These are phyloP conservation scores for Lepidurus arcticus DNA, from an alignment of 1,140 invertebrate species.

Conservation along the genomic window DNA sequence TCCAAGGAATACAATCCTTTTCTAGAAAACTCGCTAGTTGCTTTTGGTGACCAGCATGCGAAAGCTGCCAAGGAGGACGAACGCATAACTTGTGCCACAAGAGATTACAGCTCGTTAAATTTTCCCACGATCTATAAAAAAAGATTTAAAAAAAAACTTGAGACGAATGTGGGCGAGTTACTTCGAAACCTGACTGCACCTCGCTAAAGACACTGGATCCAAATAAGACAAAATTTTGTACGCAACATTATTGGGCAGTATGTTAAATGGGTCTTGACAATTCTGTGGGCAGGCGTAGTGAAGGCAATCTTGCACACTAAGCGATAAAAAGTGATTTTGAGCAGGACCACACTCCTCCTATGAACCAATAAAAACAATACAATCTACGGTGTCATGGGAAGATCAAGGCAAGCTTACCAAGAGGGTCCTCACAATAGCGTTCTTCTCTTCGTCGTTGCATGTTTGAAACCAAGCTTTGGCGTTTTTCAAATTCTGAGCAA, in stretches of 20 bases:
- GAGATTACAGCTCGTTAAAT: constrained; percentile 33
- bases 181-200: constrained; percentile 28
- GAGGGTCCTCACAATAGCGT: constrained; percentile 45
- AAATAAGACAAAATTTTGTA: constrained; percentile 47
- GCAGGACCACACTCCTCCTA: constrained; percentile 45
- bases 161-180: background rate
- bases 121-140: constrained; percentile 35
- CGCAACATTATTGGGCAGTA: constrained; percentile 45
- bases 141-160: background rate
- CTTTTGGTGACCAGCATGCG: constrained; percentile 35
- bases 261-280: constrained; percentile 47
- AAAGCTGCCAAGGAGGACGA: constrained; percentile 36
- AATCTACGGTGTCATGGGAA: background rate
- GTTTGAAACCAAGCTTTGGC: constrained; percentile 45
- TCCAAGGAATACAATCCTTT: constrained; percentile 37
- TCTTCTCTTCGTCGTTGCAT: constrained; percentile 48
- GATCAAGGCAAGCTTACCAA: constrained; percentile 40
- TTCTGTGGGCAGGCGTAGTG: constrained; percentile 48
- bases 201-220: constrained; percentile 43
- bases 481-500: constrained; percentile 12
- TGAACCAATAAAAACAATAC: constrained; percentile 32
- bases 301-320: constrained; percentile 44
- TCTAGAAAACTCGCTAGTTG: constrained; percentile 34
- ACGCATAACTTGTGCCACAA: constrained; percentile 38
- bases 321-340: constrained; percentile 47